These are phyloP conservation scores for Aphis craccivora DNA, from an alignment of 1,140 invertebrate genomes.

Conservation along the genomic window DNA sequence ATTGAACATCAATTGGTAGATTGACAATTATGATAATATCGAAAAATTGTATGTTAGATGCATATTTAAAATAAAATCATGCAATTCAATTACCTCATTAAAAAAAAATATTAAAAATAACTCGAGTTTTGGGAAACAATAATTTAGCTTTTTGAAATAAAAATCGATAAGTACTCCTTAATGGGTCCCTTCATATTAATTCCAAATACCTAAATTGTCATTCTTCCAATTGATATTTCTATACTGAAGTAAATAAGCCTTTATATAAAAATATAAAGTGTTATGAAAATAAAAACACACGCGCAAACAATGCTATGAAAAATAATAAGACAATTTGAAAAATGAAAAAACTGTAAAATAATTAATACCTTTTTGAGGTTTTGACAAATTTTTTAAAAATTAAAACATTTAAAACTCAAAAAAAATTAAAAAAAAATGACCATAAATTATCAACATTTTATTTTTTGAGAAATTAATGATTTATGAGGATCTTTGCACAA, in stretches of 20 bases:
- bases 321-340: constrained; percentile 53
- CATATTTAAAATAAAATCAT: neutral
- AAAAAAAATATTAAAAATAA: neutral
- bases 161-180: constrained; percentile 6
- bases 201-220: neutral
- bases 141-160: neutral
- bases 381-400: no score
- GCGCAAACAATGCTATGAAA: neutral
- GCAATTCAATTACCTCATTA: no score
- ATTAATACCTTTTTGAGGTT: no score
- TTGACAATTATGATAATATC: no score
- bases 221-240: neutral
- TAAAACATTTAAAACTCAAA: no score
- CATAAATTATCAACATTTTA: no score
- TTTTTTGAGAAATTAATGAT: no score
- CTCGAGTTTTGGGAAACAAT: neutral
- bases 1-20: no score
- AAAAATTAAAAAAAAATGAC: no score
- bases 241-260: neutral
- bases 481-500: no score
- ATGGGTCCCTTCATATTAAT: constrained; percentile 46
- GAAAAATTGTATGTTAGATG: neutral
- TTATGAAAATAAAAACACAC: constrained; percentile 14
- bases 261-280: neutral
- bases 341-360: no score